Percentiles rank a stretch among this genome's conserved stretches.
These are phyloP conservation scores for Troides oblongomaculatus DNA, from an alignment of 2,888 invertebrate genomes.

Conservation along the genomic window DNA sequence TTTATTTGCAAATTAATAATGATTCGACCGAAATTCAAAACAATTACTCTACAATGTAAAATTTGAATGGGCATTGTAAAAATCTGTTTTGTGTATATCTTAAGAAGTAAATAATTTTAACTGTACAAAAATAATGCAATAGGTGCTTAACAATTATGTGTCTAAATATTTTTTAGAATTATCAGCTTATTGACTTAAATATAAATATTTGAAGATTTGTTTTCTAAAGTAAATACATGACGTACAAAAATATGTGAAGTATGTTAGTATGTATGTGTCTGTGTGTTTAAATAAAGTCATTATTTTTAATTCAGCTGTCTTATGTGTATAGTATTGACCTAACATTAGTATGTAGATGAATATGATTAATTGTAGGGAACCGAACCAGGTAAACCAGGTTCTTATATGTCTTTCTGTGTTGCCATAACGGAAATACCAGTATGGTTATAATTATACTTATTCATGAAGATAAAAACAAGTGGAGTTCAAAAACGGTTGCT, in stretches of 20 bases:
- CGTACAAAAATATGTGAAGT: slow-evolving; percentile 44
- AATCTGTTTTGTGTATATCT: neutral
- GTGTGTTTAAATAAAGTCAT: slow-evolving; percentile 2
- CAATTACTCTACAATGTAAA: neutral
- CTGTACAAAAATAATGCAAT: slow-evolving; percentile 25
- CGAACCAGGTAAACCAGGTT: too few relatives aligned
- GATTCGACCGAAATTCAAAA: neutral
- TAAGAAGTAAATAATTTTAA: slow-evolving; percentile 20
- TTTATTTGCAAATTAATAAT: neutral
- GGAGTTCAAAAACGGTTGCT: too few relatives aligned
- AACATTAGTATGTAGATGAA: too few relatives aligned
- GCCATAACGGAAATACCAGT: too few relatives aligned
- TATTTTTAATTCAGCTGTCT: neutral
- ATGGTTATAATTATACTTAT: too few relatives aligned
- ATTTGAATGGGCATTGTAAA: neutral
- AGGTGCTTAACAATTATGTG: slow-evolving; percentile 11
- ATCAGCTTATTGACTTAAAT: slow-evolving; percentile 34
- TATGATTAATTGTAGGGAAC: too few relatives aligned
- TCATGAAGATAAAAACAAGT: too few relatives aligned
- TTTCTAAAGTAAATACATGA: slow-evolving; percentile 20
- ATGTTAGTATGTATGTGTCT: slow-evolving; percentile 21
- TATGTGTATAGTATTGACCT: neutral
- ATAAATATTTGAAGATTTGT: slow-evolving; percentile 31
- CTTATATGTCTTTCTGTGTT: too few relatives aligned
- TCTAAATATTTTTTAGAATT: slow-evolving; percentile 10